Base-by-base conservation (phyloP, 2,888 invertebrate genomes). In the Drosophila parthenogenetica region DNA sequence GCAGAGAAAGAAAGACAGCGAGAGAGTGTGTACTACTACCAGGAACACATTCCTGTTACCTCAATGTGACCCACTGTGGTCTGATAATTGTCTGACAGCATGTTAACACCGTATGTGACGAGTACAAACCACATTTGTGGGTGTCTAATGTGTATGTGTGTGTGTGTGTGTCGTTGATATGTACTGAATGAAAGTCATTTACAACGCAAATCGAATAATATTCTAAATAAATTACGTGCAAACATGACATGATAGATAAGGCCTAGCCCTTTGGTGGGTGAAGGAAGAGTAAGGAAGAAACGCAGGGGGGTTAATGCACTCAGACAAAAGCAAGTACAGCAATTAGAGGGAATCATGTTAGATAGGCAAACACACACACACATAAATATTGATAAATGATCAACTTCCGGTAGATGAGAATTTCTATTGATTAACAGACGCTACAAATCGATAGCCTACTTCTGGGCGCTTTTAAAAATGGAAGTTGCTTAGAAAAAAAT, bases 171-270 rank as follows among this genome's bases (percentile, higher is more conserved):
- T 22, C 17, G 13, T 25, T 54, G 25, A 53, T 29, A 42, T 51
- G 62, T 53, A 55, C 40, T 79, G 66, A 81, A 82, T 79, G 73
- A 73, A 87, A 82, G 73, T 79, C 80, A 82, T 85, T 84, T 85
- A 85, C 68, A 77, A 75, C 77, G 70, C 86, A 84, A 84, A 84
- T 84, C 80, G 88, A 87, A 87, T 82, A 80, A 82, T 87, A 79
- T 85, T 85, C 83, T 74, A 85, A 85, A 80, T 82, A 77, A 82
- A 84, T 87, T 82, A 82, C 69, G 80, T 77, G 66, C 77, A 76
- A 82, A 73, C 79, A 78, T 66, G 79, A 72, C 73, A 74, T 69
- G 63, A 64, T 50, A 73, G 81, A 83, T 74, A 83, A 61, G 32
- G 46, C 55, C 68, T 19, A 46, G 46, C 53, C 75, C 53, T 57